Evolutionary conservation across 1,140 invertebrate genomes (phyloP).

Genomic region (Drosophila nikananu): DNA sequence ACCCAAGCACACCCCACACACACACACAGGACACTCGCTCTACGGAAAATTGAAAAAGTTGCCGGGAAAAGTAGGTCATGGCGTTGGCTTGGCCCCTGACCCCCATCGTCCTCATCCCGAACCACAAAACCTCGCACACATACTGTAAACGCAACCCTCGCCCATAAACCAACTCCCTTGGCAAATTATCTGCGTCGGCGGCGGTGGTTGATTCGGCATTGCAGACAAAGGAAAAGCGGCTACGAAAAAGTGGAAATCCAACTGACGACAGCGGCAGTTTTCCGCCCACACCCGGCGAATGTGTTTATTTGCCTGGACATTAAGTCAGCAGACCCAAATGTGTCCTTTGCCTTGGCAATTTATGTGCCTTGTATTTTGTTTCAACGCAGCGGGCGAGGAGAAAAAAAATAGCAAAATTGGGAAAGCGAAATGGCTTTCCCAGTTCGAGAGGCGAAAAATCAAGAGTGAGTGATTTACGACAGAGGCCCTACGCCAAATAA

Average conservation of each 20-base stretch:
- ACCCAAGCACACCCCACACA: constrained; percentile 37
- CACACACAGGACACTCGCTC: constrained; percentile 18
- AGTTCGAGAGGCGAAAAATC: constrained; percentile 30
- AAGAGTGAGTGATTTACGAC: constrained; percentile 24
- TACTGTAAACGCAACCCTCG: constrained; percentile 7
- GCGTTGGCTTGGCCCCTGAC: constrained; percentile 51
- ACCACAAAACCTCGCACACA: constrained; percentile 10
- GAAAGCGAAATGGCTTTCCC: constrained; percentile 15
- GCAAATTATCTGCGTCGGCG: constrained; percentile 77
- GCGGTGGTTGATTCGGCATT: constrained; percentile 75
- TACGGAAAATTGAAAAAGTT: constrained; percentile 76
- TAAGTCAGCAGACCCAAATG: constrained; percentile 48
- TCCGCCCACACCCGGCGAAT: constrained; percentile 34
- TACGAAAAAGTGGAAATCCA: constrained; percentile 64
- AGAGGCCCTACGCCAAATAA: constrained; percentile 15
- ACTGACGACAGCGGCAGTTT: constrained; percentile 66
- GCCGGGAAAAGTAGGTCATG: constrained; percentile 72
- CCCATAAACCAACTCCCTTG: constrained; percentile 56
- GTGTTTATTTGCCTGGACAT: constrained; percentile 71
- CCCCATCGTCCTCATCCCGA: constrained; percentile 4
- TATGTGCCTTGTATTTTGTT: constrained; percentile 53
- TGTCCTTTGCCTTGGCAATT: constrained; percentile 56
- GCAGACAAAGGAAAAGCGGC: constrained; percentile 55
- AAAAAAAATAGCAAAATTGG: constrained; percentile 19
- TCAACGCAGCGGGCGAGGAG: constrained; percentile 17